phyloP scores from a whole-genome alignment of 2,888 invertebrate species.

The Halictus ligatus region DNA sequence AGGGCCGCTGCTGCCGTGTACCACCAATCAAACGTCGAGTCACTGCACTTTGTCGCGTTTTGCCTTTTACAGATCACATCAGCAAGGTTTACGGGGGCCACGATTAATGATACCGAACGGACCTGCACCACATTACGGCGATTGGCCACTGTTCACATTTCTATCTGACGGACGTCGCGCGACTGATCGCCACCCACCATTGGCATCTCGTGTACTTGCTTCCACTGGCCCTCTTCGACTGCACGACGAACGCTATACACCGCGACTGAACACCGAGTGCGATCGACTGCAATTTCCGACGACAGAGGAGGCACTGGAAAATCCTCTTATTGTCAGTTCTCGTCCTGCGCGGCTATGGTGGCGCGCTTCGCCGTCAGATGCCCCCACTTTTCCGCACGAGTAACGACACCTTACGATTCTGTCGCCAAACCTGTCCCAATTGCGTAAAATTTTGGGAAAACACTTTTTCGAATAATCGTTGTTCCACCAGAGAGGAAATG shows the following conservation, averaged over 20 bases:
- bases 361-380: neutral
- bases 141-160: conserved; percentile 63
- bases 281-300: conserved; percentile 40
- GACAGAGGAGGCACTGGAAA: conserved; percentile 45
- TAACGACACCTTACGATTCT: conserved; percentile 4
- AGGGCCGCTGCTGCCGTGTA: conserved; percentile 61
- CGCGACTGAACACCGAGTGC: conserved; percentile 35
- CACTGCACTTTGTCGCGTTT: conserved; percentile 57
- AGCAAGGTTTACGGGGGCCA: conserved; percentile 29
- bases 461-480: no score
- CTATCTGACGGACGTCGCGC: conserved; percentile 48
- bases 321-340: conserved; percentile 27
- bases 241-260: conserved; percentile 31
- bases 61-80: conserved; percentile 57
- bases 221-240: conserved; percentile 48
- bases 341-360: neutral
- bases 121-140: conserved; percentile 48
- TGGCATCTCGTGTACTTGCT: conserved; percentile 45
- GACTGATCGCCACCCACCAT: conserved; percentile 62
- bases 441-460: no score
- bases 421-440: neutral
- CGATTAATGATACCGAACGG: conserved; percentile 25
- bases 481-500: no score
- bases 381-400: neutral
- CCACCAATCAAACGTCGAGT: conserved; percentile 63